Evolutionary conservation across 2,888 invertebrate genomes (phyloP).

Genomic region (Plagodis dolabraria): DNA sequence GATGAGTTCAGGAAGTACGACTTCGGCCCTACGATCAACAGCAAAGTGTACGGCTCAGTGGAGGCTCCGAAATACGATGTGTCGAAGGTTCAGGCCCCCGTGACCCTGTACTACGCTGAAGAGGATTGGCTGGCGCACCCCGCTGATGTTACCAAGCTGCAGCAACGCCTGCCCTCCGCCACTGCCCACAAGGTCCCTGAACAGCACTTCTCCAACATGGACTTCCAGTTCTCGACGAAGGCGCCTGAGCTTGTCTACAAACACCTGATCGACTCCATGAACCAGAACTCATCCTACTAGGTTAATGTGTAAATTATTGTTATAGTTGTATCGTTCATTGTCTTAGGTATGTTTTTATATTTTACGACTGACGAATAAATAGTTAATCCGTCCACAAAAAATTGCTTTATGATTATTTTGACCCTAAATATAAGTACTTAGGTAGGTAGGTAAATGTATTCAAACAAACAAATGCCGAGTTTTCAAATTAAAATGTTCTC

Average conservation of each 20-base stretch:
- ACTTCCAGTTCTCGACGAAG: slow-evolving; percentile 73
- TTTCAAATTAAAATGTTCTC: too few relatives aligned
- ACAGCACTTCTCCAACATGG: slow-evolving; percentile 73
- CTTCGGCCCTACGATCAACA: slow-evolving; percentile 66
- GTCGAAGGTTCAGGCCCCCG: slow-evolving; percentile 67
- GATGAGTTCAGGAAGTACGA: slow-evolving; percentile 70
- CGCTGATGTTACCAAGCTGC: slow-evolving; percentile 83
- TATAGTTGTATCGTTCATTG: slow-evolving; percentile 42
- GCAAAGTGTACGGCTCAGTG: slow-evolving; percentile 63
- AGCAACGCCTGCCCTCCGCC: slow-evolving; percentile 80
- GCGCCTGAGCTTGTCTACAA: slow-evolving; percentile 67
- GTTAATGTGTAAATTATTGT: slow-evolving; percentile 41
- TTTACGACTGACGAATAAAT: slow-evolving; percentile 53
- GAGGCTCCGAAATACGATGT: slow-evolving; percentile 70
- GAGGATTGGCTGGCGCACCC: slow-evolving; percentile 88
- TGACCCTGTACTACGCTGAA: slow-evolving; percentile 69
- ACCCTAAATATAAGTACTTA: background rate
- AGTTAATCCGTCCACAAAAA: slow-evolving; percentile 56
- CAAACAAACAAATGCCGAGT: background rate
- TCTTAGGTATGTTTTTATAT: slow-evolving; percentile 49
- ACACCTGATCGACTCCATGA: slow-evolving; percentile 65
- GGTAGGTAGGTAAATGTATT: background rate
- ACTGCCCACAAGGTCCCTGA: slow-evolving; percentile 83
- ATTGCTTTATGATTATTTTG: slow-evolving; percentile 3
- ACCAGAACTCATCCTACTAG: slow-evolving; percentile 40